Evolutionary conservation across 1,140 invertebrate genomes (phyloP), one percentile per base, ranked within the genome.

Genomic region (Phymorhynchus buccinoides): DNA sequence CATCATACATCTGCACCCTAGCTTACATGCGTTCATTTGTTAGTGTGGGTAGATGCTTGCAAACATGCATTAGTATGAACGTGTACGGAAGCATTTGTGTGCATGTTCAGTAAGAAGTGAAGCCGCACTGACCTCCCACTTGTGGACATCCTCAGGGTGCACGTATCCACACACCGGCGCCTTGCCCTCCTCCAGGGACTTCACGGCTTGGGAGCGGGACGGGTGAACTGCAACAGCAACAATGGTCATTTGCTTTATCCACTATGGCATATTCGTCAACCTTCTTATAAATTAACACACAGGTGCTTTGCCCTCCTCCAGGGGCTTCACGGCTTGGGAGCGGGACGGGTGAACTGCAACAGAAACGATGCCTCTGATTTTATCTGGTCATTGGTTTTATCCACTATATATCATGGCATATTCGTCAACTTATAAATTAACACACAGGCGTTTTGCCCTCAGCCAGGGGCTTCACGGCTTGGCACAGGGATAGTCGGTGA

Each of bases 141-240:
- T 87, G 32, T 80, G 75, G 18, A 81, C 86, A 85, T 87, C 86
- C 68, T 82, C 73, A 22, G 84, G 86, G 30, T 87, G 86, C 1
- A 87, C 84, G 83, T 87, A 87, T 35, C 86, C 86, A 85, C 86
- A 87, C 32, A 77, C 30, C 30, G 86, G 86, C 52, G 78, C 83
- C 3, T 77, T 77, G 32, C 83, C 86, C 16, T 62, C 62, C 9
- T 62, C 62, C 1, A 83, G n/a, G 6, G 56, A 66, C 37, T 68
- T 35, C 1, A 30, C 42, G 22, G 44, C 56, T 30, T 83, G 81
- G 14, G 44, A 39, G 6, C 66, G 66, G 22, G 39, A 44, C 14
- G 66, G 62, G 41, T 83, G 68, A 14, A 32, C 81, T 83, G 81
- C 35, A 83, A 83, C 80, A 68, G 12, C 12, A 62, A 62, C 56